Percentiles rank a stretch among this genome's conserved stretches.
phyloP scores from a whole-genome alignment of 2,888 invertebrate species.

The Plagodis dolabraria region DNA sequence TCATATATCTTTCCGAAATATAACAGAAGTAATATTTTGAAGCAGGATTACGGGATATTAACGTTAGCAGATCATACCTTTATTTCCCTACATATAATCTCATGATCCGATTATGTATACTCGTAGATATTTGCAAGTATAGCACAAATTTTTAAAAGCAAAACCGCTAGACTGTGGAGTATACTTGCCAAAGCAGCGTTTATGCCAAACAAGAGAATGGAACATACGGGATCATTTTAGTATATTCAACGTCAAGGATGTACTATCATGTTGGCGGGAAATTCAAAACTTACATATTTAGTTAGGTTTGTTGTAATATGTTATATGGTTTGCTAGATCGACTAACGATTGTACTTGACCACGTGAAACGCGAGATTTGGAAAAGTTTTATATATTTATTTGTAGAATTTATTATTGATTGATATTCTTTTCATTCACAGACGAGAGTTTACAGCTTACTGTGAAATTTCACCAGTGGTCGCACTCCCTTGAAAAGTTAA shows the following conservation, averaged over 20 bases:
- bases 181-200: slow-evolving; percentile 62
- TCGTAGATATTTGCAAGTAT: slow-evolving; percentile 50
- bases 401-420: no score
- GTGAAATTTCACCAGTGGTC: no score
- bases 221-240: slow-evolving; percentile 43
- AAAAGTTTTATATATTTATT: no score
- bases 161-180: slow-evolving; percentile 50
- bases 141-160: slow-evolving; percentile 56
- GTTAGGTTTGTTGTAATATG: no score
- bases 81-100: slow-evolving; percentile 59
- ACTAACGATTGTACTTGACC: no score
- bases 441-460: no score
- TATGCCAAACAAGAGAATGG: slow-evolving; percentile 51
- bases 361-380: no score
- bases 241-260: background rate
- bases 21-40: slow-evolving; percentile 4
- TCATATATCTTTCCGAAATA: slow-evolving; percentile 1
- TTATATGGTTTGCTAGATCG: no score
- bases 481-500: no score
- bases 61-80: slow-evolving; percentile 51
- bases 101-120: slow-evolving; percentile 59
- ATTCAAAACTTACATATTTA: no score
- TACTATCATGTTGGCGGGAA: no score
- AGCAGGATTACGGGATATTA: slow-evolving; percentile 28
- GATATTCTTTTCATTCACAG: no score